Evolutionary conservation across 2,797 vertebrate genomes (phyloP).

Genomic region (Spondyliosoma cantharus): DNA sequence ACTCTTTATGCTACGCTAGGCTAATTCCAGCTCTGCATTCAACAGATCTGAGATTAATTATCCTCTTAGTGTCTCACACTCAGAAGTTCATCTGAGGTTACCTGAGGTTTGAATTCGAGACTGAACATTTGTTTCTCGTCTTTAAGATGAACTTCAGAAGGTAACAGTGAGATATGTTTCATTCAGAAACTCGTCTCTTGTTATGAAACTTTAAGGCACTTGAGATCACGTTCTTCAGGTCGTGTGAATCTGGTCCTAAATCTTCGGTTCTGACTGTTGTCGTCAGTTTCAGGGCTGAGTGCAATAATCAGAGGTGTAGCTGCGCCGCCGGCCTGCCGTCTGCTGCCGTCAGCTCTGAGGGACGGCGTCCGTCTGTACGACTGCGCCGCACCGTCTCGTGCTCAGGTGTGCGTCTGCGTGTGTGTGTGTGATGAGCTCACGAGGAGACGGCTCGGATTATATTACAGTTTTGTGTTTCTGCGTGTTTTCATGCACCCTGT

Average conservation of each 20-base stretch:
- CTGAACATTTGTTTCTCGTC: no score
- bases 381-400: not conserved
- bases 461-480: conserved; percentile 5
- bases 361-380: not conserved
- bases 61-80: not conserved
- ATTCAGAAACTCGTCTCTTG: no score
- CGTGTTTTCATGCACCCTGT: conserved; percentile 25
- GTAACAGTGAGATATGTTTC: accelerated
- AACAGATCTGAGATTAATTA: not conserved
- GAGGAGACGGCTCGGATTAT: not conserved
- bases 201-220: not conserved
- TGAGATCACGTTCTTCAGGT: not conserved
- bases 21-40: not conserved
- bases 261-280: not conserved
- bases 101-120: no score
- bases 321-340: not conserved
- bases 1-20: not conserved
- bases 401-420: conserved; percentile 14
- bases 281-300: conserved; percentile 17
- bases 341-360: not conserved
- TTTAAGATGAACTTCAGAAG: not conserved
- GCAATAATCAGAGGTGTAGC: conserved; percentile 17
- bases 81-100: no score
- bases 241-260: conserved; percentile 2
- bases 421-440: conserved; percentile 7